These are phyloP conservation scores for Glaucidium brasilianum DNA, from an alignment of 2,113 vertebrate species.

Conservation along the genomic window DNA sequence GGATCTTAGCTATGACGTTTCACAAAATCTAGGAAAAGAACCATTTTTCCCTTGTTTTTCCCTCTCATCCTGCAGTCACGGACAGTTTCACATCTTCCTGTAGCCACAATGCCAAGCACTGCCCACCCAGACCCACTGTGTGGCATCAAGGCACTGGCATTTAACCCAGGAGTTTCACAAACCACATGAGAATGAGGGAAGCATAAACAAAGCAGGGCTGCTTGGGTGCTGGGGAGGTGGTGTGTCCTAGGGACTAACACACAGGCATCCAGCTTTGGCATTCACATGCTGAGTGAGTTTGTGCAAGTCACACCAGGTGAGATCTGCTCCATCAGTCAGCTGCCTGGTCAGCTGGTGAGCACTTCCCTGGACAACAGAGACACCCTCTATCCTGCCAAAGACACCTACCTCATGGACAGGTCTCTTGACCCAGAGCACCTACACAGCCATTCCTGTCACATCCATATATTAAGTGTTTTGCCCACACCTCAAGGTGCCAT, in stretches of 20 bases:
- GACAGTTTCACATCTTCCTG: not conserved
- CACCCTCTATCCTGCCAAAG: not conserved
- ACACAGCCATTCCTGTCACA: not conserved
- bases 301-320: not conserved
- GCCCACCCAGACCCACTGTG: not conserved
- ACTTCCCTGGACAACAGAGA: not conserved
- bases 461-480: not conserved
- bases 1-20: not conserved
- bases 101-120: not conserved
- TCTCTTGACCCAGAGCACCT: not conserved
- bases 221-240: not conserved
- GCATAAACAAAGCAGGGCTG: rapidly evolving
- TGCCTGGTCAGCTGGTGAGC: not conserved
- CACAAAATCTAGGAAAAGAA: not conserved
- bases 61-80: not conserved
- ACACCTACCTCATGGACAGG: not conserved
- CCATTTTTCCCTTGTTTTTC: not conserved
- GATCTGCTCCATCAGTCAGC: not conserved
- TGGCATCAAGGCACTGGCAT: not conserved
- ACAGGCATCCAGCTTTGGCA: not conserved
- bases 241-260: not conserved
- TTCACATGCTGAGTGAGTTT: not conserved
- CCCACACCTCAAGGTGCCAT: rapidly evolving
- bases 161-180: not conserved
- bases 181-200: not conserved